phyloP scores from a whole-genome alignment of 53 echinoderm and acorn worm species.

The Luidia sarsii region DNA sequence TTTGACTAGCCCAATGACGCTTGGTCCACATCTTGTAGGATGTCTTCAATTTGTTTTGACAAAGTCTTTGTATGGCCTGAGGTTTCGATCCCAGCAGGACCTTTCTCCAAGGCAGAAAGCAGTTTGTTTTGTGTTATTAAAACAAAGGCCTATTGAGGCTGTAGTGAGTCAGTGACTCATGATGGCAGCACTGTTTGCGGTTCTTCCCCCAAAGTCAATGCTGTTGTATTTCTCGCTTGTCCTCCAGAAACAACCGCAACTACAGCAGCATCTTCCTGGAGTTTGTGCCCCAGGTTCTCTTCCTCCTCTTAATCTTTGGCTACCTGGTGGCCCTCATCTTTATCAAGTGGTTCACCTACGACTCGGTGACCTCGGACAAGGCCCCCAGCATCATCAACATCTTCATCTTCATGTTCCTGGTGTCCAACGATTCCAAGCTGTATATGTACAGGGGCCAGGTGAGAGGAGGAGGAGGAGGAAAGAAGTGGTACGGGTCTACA shows the following conservation, averaged over 20 bases:
- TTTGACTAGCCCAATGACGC: too few species aligned
- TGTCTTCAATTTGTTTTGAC: too few species aligned
- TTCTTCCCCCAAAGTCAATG: neutral
- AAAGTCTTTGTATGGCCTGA: too few species aligned
- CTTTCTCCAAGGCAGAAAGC: too few species aligned
- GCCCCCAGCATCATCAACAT: constrained; percentile 91
- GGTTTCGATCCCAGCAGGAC: too few species aligned
- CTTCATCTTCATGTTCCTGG: constrained; percentile 90
- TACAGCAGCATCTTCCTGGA: constrained; percentile 67
- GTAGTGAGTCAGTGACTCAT: neutral
- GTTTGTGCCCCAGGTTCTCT: constrained; percentile 88
- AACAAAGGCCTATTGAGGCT: too few species aligned
- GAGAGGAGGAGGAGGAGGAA: too few species aligned
- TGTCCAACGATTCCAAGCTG: constrained; percentile 34
- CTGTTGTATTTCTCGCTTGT: too few species aligned
- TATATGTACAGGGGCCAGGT: constrained; percentile 55
- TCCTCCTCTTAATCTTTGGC: constrained; percentile 86
- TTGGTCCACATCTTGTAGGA: too few species aligned
- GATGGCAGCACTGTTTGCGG: too few species aligned
- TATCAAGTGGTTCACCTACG: constrained; percentile 84
- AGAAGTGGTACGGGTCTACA: too few species aligned
- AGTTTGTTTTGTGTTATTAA: too few species aligned
- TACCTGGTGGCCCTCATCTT: constrained; percentile 88
- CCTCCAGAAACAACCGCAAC: constrained; percentile 46
- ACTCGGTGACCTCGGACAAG: constrained; percentile 25